These are phyloP conservation scores for Dasyurus viverrinus DNA, from an alignment of 2,113 vertebrate species.

Conservation along the genomic window DNA sequence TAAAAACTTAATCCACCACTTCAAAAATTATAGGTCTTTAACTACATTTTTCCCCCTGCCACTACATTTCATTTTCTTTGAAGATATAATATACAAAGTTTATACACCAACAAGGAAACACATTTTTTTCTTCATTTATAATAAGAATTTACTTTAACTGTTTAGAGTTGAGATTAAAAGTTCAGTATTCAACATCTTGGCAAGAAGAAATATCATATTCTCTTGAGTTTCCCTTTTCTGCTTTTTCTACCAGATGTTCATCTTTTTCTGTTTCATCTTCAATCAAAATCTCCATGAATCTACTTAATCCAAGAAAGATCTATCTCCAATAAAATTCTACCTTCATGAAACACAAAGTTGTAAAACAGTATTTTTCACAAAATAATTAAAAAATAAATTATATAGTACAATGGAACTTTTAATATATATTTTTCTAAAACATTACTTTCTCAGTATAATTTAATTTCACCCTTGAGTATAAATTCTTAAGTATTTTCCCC, in stretches of 20 bases:
- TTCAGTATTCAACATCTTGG: background rate
- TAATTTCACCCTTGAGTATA: no score
- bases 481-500: background rate
- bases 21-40: constrained; percentile 41
- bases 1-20: constrained; percentile 23
- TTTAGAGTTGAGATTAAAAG: background rate
- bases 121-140: background rate
- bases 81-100: constrained; percentile 46
- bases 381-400: background rate
- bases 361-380: background rate
- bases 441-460: background rate
- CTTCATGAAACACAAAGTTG: constrained; percentile 8
- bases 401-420: constrained; percentile 26
- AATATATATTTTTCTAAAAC: constrained; percentile 11
- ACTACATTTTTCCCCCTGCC: background rate
- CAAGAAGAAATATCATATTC: background rate
- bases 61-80: constrained; percentile 15
- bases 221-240: background rate
- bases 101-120: background rate
- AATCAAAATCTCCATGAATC: background rate
- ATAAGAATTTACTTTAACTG: constrained; percentile 21
- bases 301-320: constrained; percentile 23
- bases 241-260: constrained; percentile 12
- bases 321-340: background rate
- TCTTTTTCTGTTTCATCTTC: background rate